Percentiles rank a stretch among this genome's conserved stretches.
phyloP scores from a whole-genome alignment of 1,140 invertebrate species.

The Drosophila quadrilineata region DNA sequence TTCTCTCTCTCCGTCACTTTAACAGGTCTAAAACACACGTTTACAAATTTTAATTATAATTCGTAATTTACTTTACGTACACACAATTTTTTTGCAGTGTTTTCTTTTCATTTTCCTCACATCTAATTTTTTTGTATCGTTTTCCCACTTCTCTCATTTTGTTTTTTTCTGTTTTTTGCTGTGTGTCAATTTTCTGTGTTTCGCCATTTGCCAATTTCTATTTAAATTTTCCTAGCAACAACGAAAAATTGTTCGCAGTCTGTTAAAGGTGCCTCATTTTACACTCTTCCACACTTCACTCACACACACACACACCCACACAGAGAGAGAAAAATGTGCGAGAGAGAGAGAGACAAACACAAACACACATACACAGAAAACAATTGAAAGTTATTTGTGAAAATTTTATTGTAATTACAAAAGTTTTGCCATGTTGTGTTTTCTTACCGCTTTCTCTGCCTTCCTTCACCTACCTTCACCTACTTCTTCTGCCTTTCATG shows the following conservation, averaged over 20 bases:
- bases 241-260: slow-evolving; percentile 20
- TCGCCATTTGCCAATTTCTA: too few relatives aligned
- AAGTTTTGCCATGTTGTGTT: slow-evolving; percentile 73
- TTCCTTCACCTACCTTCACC: neutral
- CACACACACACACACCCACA: neutral
- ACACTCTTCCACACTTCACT: neutral
- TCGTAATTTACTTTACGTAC: slow-evolving; percentile 29
- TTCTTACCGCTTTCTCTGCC: neutral
- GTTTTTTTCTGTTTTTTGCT: too few relatives aligned
- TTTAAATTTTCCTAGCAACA: slow-evolving; percentile 19
- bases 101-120: slow-evolving; percentile 62
- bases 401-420: slow-evolving; percentile 80
- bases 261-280: slow-evolving; percentile 28
- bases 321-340: too few relatives aligned
- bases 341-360: neutral
- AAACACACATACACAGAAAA: slow-evolving; percentile 23
- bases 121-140: slow-evolving; percentile 1
- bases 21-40: too few relatives aligned
- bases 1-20: neutral
- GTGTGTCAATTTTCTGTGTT: too few relatives aligned
- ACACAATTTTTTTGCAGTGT: slow-evolving; percentile 36
- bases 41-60: slow-evolving; percentile 33
- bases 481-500: neutral
- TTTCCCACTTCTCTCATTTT: slow-evolving; percentile 11
- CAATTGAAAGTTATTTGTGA: slow-evolving; percentile 79